Evolutionary conservation across 2,888 invertebrate genomes (phyloP).

Genomic region (Drosophila yooni): DNA sequence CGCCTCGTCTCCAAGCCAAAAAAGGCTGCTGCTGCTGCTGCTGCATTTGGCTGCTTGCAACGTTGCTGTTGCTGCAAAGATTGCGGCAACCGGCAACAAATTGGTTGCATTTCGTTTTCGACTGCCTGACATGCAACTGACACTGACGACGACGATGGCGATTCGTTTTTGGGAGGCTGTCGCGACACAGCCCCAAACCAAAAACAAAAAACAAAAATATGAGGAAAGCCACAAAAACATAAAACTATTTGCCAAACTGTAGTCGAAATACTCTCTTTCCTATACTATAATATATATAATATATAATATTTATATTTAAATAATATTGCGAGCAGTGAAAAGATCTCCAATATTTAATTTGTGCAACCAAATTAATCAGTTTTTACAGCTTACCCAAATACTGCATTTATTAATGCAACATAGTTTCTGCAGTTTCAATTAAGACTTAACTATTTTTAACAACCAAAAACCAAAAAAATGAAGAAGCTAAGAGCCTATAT

Average conservation of each 20-base stretch:
- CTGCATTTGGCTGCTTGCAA: slow-evolving; percentile 27
- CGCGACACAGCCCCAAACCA: slow-evolving; percentile 53
- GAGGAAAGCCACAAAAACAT: slow-evolving; percentile 20
- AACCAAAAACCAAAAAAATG: background rate
- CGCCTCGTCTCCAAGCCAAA: slow-evolving; percentile 75
- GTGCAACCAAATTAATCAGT: background rate
- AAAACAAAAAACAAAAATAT: background rate
- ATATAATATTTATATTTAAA: background rate
- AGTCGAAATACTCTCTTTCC: slow-evolving; percentile 5
- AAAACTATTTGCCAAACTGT: background rate
- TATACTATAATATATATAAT: background rate
- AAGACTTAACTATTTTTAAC: background rate
- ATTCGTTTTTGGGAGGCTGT: slow-evolving; percentile 62
- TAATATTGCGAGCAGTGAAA: background rate
- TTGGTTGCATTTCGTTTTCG: slow-evolving; percentile 78
- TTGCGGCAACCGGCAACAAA: slow-evolving; percentile 67
- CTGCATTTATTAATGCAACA: background rate
- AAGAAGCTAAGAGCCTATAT: background rate
- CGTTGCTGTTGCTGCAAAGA: slow-evolving; percentile 26
- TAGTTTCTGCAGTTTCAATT: background rate
- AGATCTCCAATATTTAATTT: background rate
- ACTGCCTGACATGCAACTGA: slow-evolving; percentile 67
- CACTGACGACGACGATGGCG: slow-evolving; percentile 52
- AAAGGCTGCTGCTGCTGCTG: slow-evolving; percentile 59
- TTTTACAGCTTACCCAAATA: background rate